Percentiles rank a stretch among this genome's conserved stretches.
Conservation (phyloP, 2,888 invertebrate species). For the Xanthia togata region DNA sequence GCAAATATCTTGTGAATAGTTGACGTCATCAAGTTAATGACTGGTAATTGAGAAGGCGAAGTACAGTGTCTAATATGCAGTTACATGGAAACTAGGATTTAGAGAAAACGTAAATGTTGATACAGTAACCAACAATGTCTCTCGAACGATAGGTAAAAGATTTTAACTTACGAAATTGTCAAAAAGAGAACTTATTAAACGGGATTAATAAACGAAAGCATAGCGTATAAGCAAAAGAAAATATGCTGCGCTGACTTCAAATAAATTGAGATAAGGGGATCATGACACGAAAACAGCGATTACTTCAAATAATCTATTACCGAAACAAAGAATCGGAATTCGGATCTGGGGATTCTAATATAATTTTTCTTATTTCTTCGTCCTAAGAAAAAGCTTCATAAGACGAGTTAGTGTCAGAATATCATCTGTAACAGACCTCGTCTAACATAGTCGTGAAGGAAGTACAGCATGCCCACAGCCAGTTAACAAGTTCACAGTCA, state of each 20-base stretch:
- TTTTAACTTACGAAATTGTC: neutral
- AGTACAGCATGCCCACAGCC: conserved; percentile 38
- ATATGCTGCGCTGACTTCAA: neutral
- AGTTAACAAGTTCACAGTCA: conserved; percentile 67
- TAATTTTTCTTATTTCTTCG: neutral
- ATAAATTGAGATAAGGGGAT: neutral
- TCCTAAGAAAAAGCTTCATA: neutral
- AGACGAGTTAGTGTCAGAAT: neutral
- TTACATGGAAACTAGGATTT: conserved; percentile 39
- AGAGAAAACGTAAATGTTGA: conserved; percentile 16
- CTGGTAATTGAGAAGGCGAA: conserved; percentile 61
- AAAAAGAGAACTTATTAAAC: neutral
- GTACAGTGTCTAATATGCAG: conserved; percentile 32
- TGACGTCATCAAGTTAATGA: conserved; percentile 67
- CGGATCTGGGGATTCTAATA: neutral
- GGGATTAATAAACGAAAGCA: no score
- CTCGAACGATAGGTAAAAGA: neutral
- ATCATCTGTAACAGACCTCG: conserved; percentile 13
- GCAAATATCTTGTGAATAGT: conserved; percentile 43
- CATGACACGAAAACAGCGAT: neutral
- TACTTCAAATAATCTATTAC: neutral
- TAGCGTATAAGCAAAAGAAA: neutral
- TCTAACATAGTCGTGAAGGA: conserved; percentile 37
- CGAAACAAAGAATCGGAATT: neutral
- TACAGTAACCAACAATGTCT: neutral